Conservation (phyloP, 2,888 invertebrate species). For the Macrostomum cliftonense region DNA sequence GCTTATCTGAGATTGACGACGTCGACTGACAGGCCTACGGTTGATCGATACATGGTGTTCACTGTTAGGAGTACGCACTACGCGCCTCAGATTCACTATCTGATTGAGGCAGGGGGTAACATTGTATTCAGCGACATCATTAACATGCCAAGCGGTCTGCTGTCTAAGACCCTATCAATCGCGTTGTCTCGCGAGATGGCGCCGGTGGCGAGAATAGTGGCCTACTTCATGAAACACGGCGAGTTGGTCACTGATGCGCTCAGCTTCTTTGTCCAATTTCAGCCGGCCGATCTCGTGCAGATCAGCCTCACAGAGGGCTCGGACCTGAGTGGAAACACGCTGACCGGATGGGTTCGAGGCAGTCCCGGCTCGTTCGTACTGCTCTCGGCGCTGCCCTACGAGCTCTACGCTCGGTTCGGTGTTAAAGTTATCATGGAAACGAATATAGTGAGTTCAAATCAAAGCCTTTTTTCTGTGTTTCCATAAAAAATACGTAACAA, state of each 20-base stretch:
- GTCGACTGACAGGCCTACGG: conserved; percentile 47
- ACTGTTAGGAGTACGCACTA: conserved; percentile 77
- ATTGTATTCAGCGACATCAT: conserved; percentile 66
- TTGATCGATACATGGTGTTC: conserved; percentile 79
- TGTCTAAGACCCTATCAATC: conserved; percentile 39
- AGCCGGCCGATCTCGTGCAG: conserved; percentile 64
- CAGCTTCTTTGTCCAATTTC: conserved; percentile 88
- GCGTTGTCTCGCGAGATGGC: conserved; percentile 48
- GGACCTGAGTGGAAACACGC: not conserved
- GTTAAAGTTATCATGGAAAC: too few relatives aligned
- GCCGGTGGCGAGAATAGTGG: conserved; percentile 69
- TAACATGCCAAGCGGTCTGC: conserved; percentile 44
- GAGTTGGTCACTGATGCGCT: conserved; percentile 74
- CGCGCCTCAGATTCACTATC: conserved; percentile 68
- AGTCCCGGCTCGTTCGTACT: too few relatives aligned
- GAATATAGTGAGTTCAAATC: too few relatives aligned
- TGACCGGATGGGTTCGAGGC: too few relatives aligned
- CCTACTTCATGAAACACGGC: conserved; percentile 60
- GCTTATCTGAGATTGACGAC: conserved; percentile 68
- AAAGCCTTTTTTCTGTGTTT: too few relatives aligned
- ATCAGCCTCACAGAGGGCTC: not conserved
- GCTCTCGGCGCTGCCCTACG: not conserved
- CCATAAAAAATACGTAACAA: too few relatives aligned
- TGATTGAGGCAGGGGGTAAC: conserved; percentile 75
- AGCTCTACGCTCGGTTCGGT: too few relatives aligned